Evolutionary conservation across 2,888 invertebrate species (phyloP), one percentile per base, ranked within the genome.

Genomic region (Octonoba sinensis): DNA sequence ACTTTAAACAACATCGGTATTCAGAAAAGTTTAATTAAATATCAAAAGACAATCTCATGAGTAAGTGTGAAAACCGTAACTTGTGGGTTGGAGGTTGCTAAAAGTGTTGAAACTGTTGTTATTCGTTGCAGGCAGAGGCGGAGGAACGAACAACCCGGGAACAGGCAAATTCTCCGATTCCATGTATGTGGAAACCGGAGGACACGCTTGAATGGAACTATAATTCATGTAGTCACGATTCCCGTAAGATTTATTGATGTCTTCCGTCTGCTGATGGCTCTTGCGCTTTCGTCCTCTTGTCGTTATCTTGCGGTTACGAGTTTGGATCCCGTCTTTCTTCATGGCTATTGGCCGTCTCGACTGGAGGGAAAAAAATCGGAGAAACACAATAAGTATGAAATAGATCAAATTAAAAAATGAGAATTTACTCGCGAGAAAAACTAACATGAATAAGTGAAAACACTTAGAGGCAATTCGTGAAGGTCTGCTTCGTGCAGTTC

Each of bases 301-400:
- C 87, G 97, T 96, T 86, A 99, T 91, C 90, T 99, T 99, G 87
- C 99, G 92, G 91, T 99, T 99, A 89, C 99, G 91, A 86, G 99
- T 99, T 90, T 99, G 99, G 87, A 99, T 99, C 85, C 98, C 98
- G 90, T 99, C 99, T 90, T 99, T 99, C 91, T 99, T 99, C 99
- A 99, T 99, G 86, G 99, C 97, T 87, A 99, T 91, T 86, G 99
- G 99, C 89, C 99, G 94, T 91, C 97, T 97, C 87, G 98, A 97
- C 99, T 99, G 93, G 44, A 81, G 72, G n/a, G 11, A 36, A 24
- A 62, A 57, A 15, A 57, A 60, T 27, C 3, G 6, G 8, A 16
- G 15, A 54, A 18, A 18, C 6, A 18, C 18, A 8, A 54, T 54
- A 15, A 54, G 54, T 54, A 47, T 47, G 16, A 18, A 18, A 54